A percentile compares a stretch with the other conserved stretches of the same genome.
These are phyloP conservation scores for Oreonectes daqikongensis DNA, from an alignment of 2,797 vertebrate genomes.

Conservation along the genomic window DNA sequence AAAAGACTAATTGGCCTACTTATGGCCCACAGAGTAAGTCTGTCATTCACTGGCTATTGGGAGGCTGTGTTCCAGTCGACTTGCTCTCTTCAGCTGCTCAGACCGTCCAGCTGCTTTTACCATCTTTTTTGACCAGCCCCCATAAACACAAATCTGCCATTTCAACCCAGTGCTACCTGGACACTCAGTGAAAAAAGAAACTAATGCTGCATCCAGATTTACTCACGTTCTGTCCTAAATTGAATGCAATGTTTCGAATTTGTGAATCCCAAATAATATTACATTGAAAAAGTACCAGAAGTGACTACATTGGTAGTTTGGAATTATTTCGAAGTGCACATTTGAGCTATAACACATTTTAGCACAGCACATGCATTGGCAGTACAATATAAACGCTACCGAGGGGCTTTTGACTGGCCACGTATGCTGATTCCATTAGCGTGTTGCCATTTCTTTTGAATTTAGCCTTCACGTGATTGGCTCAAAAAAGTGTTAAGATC, in stretches of 20 bases:
- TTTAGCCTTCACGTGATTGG: not conserved
- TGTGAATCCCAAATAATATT: too few species aligned
- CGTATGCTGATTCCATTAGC: not conserved
- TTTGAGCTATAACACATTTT: too few species aligned
- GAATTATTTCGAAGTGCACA: too few species aligned
- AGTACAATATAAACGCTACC: not conserved
- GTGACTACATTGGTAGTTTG: too few species aligned
- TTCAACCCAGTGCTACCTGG: not conserved
- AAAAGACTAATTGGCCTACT: slow-evolving; percentile 77
- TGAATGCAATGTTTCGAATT: not conserved
- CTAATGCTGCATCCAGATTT: not conserved
- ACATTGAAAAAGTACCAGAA: too few species aligned
- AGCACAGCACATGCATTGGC: not conserved
- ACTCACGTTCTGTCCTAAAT: not conserved
- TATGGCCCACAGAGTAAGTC: slow-evolving; percentile 77
- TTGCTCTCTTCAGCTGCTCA: slow-evolving; percentile 76
- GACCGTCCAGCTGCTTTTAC: slow-evolving; percentile 64
- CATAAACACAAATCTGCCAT: slow-evolving; percentile 58
- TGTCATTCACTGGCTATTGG: slow-evolving; percentile 78
- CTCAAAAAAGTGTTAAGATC: not conserved
- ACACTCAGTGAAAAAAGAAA: not conserved
- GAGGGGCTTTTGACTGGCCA: not conserved
- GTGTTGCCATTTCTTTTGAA: too few species aligned
- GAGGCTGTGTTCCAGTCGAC: slow-evolving; percentile 68
- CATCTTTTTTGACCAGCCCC: slow-evolving; percentile 28